Evolutionary conservation across 2,888 invertebrate genomes (phyloP).

Genomic region (Pollenia griseotomentosa): DNA sequence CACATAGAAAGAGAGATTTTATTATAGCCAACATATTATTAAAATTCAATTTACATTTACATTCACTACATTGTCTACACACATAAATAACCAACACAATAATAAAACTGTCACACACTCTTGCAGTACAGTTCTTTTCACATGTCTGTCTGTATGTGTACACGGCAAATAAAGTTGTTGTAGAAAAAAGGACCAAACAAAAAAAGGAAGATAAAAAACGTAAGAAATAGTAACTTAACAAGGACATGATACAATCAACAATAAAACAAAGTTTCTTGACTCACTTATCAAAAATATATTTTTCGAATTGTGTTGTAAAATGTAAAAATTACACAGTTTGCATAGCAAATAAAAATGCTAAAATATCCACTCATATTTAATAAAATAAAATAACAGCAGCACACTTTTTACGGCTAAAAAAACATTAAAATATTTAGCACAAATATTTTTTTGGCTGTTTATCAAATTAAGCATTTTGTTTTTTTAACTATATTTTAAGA

Average conservation of each 20-base stretch:
- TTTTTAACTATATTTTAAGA: no score
- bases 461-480: no score
- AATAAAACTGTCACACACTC: slow-evolving; percentile 61
- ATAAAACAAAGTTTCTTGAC: slow-evolving; percentile 67
- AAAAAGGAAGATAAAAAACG: neutral
- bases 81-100: slow-evolving; percentile 57
- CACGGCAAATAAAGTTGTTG: slow-evolving; percentile 39
- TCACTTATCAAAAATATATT: slow-evolving; percentile 66
- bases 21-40: slow-evolving; percentile 56
- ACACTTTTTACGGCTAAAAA: neutral
- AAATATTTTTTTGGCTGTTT: no score
- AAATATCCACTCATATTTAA: slow-evolving; percentile 6
- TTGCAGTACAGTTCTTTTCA: neutral
- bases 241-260: slow-evolving; percentile 67
- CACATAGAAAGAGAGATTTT: slow-evolving; percentile 33
- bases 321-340: slow-evolving; percentile 74
- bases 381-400: neutral
- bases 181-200: neutral
- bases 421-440: no score
- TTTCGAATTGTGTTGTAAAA: slow-evolving; percentile 68
- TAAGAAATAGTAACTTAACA: slow-evolving; percentile 61
- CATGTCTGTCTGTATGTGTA: neutral
- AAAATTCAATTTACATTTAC: slow-evolving; percentile 68
- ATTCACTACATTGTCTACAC: slow-evolving; percentile 40
- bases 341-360: slow-evolving; percentile 70